A percentile compares a stretch with the other conserved stretches of the same genome.
Evolutionary conservation across 2,113 vertebrate genomes (phyloP).

Genomic region (Cyprinodon variegatus): DNA sequence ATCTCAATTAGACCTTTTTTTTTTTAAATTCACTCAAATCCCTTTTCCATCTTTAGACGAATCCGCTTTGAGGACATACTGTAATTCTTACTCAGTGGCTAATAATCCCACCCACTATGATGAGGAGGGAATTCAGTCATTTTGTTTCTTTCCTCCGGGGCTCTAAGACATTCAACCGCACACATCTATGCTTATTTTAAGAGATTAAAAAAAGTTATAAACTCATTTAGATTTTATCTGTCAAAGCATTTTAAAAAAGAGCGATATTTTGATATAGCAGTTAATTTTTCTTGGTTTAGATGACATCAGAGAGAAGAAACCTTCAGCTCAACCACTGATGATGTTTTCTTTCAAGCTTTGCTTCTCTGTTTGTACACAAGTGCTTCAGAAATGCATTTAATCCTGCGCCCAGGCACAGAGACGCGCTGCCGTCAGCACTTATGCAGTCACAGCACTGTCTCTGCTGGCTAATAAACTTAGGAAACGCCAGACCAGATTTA

Average conservation of each 20-base stretch:
- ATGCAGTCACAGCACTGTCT: constrained; percentile 44
- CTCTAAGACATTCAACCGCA: background rate
- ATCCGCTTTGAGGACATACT: too few relatives aligned
- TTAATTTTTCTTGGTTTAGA: background rate
- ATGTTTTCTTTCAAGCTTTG: constrained; percentile 22
- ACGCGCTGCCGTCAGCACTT: constrained; percentile 71
- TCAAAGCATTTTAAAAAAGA: background rate
- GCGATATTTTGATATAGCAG: background rate
- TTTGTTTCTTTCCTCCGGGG: background rate
- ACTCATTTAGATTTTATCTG: too few relatives aligned
- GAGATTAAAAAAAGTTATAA: too few relatives aligned
- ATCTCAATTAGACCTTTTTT: too few relatives aligned
- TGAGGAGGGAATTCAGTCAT: constrained; percentile 15
- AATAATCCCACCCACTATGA: too few relatives aligned
- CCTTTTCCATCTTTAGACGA: too few relatives aligned
- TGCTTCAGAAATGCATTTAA: constrained; percentile 56
- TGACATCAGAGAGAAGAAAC: constrained; percentile 8
- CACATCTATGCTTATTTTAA: background rate
- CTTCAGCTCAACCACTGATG: constrained; percentile 3
- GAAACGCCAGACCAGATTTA: constrained; percentile 72
- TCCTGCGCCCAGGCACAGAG: constrained; percentile 44
- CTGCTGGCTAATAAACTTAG: constrained; percentile 65
- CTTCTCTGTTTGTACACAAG: constrained; percentile 25
- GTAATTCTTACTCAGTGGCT: too few relatives aligned
- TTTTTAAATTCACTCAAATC: too few relatives aligned